Evolutionary conservation across 2,113 vertebrate genomes (phyloP).

Genomic region (Oncorhynchus gorbuscha): DNA sequence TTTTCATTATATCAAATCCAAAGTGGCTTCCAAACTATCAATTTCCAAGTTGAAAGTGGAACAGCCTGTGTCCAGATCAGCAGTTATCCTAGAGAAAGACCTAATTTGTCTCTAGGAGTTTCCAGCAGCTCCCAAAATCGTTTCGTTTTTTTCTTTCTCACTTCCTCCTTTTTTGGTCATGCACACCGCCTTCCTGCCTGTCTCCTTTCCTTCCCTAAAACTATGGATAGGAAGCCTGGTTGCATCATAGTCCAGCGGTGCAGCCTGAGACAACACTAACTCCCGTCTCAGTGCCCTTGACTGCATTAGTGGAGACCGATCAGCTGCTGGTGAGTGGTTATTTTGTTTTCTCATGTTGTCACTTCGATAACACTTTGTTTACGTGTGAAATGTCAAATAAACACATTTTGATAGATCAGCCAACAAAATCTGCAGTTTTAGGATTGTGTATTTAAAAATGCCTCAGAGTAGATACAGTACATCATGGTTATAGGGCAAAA

Average conservation of each 20-base stretch:
- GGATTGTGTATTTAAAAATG: neutral
- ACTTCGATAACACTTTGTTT: neutral
- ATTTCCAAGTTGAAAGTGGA: conserved; percentile 46
- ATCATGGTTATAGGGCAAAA: conserved; percentile 23
- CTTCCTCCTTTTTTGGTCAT: conserved; percentile 64
- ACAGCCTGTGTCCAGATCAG: conserved; percentile 28
- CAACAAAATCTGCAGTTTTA: neutral
- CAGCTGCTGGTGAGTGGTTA: conserved; percentile 59
- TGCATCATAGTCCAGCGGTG: conserved; percentile 50
- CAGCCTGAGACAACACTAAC: conserved; percentile 39
- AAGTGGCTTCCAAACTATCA: conserved; percentile 43
- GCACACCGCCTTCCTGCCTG: conserved; percentile 44
- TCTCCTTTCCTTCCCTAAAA: conserved; percentile 50
- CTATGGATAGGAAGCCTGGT: conserved; percentile 58
- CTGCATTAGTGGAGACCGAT: conserved; percentile 35
- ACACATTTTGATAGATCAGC: no score
- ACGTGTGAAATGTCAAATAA: neutral
- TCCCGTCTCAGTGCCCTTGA: conserved; percentile 44
- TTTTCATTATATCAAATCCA: conserved; percentile 21
- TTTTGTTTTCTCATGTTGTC: conserved; percentile 4
- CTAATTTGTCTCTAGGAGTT: conserved; percentile 26
- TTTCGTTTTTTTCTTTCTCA: conserved; percentile 13
- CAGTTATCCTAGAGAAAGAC: neutral
- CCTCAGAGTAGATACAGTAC: neutral
- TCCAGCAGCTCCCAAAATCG: neutral